Evolutionary conservation across 1,140 invertebrate genomes (phyloP), one percentile per base, ranked within the genome.

Genomic region (Platyscapa corneri): DNA sequence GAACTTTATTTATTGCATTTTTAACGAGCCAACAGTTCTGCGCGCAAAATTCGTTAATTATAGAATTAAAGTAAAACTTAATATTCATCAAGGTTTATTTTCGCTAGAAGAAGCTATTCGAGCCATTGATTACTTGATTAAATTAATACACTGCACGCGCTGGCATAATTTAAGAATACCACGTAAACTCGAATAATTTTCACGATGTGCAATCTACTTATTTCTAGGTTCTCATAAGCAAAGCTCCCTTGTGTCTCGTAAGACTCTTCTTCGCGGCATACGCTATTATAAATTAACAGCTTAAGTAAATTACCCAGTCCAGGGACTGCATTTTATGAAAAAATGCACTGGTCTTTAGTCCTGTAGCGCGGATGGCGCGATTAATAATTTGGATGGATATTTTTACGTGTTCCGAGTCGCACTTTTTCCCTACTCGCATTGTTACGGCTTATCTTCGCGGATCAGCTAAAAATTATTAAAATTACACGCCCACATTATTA

Each of bases 101-200:
- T n/a, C n/a, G n/a, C n/a, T n/a, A n/a, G n/a, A n/a, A 27, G 27
- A 60, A 27, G 10, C 1, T 60, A 6, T 60, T 3, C 23, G 10
- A 60, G 27, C 56, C 20, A 60, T 60, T 27, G 27, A 60, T 74
- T 39, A 39, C 1, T 74, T 74, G 5, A 74, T 74, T 42, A 74
- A 74, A 74, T 27, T 74, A 74, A 74, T 0, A 42, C 20, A 10
- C 20, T 74, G 3, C 6, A 27, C 27, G 12, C 20, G 27, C 37
- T 37, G 18, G 12, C 70, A n/a, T 74, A 42, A 74, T n/a, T 74
- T 74, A 74, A 74, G 70, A 74, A 74, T 42, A 74, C 39, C 23
- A 74, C 39, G 70, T 74, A 74, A 74, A 74, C 37, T 42, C n/a
- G 70, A 74, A 37, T 74, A 74, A 74, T 74, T 42, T 74, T 42